Evolutionary conservation across 2,797 vertebrate genomes (phyloP).

Genomic region (Bradypus variegatus): DNA sequence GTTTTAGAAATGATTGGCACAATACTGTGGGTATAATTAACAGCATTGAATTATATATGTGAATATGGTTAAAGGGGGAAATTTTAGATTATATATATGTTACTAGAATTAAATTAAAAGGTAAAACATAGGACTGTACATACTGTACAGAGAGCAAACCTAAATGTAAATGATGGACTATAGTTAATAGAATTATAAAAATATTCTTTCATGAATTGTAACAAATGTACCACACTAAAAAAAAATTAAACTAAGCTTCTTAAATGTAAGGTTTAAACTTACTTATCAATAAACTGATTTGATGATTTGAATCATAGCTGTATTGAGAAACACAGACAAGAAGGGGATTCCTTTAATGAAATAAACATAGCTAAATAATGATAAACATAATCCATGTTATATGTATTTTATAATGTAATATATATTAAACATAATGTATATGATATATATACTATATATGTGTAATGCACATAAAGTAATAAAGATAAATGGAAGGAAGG

Average conservation of each 20-base stretch:
- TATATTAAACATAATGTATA: not conserved
- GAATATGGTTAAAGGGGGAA: no score
- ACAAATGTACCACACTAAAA: no score
- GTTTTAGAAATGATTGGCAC: no score
- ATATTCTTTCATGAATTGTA: no score
- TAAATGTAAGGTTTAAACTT: not conserved
- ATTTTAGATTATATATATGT: no score
- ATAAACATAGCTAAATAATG: not conserved
- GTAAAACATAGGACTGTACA: no score
- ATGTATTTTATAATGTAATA: not conserved
- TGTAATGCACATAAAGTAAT: not conserved
- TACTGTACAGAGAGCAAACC: no score
- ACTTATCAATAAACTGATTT: not conserved
- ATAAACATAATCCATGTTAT: not conserved
- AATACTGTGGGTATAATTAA: no score
- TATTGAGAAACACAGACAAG: not conserved
- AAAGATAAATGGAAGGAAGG: not conserved
- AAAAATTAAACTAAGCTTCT: not conserved
- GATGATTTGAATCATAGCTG: not conserved
- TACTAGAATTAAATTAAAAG: no score
- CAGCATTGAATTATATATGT: no score
- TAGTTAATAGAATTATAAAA: no score
- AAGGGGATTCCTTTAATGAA: not conserved
- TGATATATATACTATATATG: not conserved
- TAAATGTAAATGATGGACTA: no score